Evolutionary conservation across 23 tunicate genomes (phyloP).

Genomic region (Oikopleura vanhoeffeni): DNA sequence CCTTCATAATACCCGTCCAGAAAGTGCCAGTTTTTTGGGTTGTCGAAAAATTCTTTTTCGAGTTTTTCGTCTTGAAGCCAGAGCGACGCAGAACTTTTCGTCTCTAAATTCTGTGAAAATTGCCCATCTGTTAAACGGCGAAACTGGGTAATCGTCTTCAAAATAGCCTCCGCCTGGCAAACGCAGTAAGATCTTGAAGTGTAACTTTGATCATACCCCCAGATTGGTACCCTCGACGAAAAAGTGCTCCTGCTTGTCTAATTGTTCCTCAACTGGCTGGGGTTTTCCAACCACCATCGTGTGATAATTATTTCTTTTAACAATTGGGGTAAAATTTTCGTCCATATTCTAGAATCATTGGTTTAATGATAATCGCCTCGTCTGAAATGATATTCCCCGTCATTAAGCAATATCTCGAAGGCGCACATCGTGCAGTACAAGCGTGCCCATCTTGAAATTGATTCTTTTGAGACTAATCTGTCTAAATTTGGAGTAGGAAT

Average conservation of each 20-base stretch:
- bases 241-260: background rate
- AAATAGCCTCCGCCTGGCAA: conserved; percentile 5
- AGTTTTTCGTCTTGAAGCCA: background rate
- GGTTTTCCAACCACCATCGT: conserved; percentile 16
- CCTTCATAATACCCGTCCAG: background rate
- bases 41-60: background rate
- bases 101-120: conserved; percentile 10
- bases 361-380: conserved; percentile 11
- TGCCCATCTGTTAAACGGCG: background rate
- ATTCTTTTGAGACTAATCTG: background rate
- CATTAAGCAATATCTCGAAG: background rate
- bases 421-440: conserved; percentile 12
- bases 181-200: conserved; percentile 3
- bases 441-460: background rate
- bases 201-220: background rate
- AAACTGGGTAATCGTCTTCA: background rate
- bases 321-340: conserved; percentile 4
- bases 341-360: background rate
- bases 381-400: background rate
- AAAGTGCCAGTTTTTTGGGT: background rate
- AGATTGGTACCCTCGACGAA: conserved; percentile 7
- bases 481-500: conserved; percentile 1
- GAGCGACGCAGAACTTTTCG: background rate
- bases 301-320: conserved; percentile 9
- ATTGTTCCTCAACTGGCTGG: conserved; percentile 2